Percentiles rank a stretch among this genome's conserved stretches.
Conservation (phyloP, 1,140 invertebrate genomes). For the Pseudomyrmex cubaensis region DNA sequence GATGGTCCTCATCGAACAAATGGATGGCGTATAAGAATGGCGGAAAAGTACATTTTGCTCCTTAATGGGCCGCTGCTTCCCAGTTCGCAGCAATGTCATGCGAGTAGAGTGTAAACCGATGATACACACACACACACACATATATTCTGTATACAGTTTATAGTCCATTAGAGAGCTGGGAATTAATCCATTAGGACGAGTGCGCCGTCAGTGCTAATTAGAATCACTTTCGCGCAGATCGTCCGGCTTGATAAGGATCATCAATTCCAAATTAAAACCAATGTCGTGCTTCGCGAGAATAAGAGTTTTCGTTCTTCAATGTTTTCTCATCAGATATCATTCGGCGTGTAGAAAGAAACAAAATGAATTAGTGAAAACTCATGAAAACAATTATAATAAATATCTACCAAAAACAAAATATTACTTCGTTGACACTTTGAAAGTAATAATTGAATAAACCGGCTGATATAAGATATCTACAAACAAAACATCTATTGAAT, state of each 20-base stretch:
- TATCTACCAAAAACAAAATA: no score
- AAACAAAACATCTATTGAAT: no score
- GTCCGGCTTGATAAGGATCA: slow-evolving; percentile 22
- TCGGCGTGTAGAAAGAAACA: neutral
- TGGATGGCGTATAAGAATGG: slow-evolving; percentile 1
- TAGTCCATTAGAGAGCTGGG: slow-evolving; percentile 25
- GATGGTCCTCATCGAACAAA: slow-evolving; percentile 6
- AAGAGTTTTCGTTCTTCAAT: neutral
- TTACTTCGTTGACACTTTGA: no score
- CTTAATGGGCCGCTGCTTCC: slow-evolving; percentile 7
- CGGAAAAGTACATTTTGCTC: slow-evolving; percentile 37
- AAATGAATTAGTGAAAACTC: neutral
- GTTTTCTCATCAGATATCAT: neutral
- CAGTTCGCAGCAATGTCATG: slow-evolving; percentile 24
- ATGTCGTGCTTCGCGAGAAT: neutral
- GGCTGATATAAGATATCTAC: no score
- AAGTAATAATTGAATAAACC: no score
- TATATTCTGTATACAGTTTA: slow-evolving; percentile 37
- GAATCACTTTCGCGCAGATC: slow-evolving; percentile 21
- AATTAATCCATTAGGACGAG: slow-evolving; percentile 43
- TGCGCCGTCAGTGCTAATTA: slow-evolving; percentile 32
- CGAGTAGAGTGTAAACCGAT: slow-evolving; percentile 35
- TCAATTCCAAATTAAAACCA: slow-evolving; percentile 31
- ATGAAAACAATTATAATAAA: no score
- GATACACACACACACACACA: neutral